phyloP scores from a whole-genome alignment of 2,797 vertebrate genomes.

The Lophotriccus pileatus region DNA sequence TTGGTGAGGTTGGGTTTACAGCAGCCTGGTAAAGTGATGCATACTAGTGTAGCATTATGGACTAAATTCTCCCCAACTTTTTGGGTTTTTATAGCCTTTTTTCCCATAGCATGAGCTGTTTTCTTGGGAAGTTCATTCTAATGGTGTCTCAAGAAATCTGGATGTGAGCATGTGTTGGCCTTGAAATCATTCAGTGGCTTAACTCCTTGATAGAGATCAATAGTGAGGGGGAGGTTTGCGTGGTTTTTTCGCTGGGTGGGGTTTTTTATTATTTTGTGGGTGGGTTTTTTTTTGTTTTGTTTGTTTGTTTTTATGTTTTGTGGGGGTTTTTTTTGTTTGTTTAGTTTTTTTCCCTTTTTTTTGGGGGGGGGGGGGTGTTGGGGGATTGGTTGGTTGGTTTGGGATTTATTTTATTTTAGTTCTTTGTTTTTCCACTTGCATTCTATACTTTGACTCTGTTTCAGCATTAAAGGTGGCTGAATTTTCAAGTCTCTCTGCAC shows the following conservation, averaged over 20 bases:
- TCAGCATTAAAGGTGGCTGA: neutral
- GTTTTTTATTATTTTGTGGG: neutral
- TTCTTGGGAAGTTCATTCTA: neutral
- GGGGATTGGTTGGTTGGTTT: neutral
- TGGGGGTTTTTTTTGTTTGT: no score
- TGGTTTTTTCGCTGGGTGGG: neutral
- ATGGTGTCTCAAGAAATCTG: neutral
- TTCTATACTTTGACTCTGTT: neutral
- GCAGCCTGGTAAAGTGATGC: neutral
- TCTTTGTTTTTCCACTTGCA: neutral
- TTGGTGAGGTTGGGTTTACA: neutral
- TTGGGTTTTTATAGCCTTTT: neutral
- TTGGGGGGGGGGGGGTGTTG: no score
- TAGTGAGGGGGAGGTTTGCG: neutral
- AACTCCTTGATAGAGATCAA: neutral
- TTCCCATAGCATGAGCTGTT: neutral
- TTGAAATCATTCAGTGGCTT: neutral
- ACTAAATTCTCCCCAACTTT: neutral
- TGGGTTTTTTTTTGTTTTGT: neutral
- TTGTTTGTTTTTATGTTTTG: neutral
- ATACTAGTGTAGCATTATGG: neutral
- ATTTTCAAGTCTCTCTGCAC: neutral
- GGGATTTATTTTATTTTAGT: neutral
- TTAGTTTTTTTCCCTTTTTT: no score
- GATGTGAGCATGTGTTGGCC: neutral